These are phyloP conservation scores for Tromatobia lineatoria DNA, from an alignment of 2,888 invertebrate species.

Conservation along the genomic window DNA sequence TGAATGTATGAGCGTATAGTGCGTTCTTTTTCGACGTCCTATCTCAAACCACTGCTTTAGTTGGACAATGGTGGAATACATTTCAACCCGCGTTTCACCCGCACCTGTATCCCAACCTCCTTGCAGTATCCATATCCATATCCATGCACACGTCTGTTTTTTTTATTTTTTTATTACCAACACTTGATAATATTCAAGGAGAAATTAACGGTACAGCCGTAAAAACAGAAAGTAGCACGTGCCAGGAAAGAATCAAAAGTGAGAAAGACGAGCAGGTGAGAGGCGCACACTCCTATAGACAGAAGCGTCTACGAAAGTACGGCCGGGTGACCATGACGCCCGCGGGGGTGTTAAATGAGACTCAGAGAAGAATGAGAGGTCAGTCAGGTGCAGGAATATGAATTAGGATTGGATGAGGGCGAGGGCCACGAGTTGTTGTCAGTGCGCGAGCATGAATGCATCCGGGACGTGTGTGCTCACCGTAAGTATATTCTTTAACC, in stretches of 20 bases:
- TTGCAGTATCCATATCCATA: slow-evolving; percentile 32
- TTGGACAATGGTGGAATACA: slow-evolving; percentile 28
- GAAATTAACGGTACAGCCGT: slow-evolving; percentile 80
- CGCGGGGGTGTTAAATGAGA: slow-evolving; percentile 85
- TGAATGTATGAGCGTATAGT: neutral
- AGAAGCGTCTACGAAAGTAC: slow-evolving; percentile 50
- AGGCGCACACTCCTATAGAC: slow-evolving; percentile 50
- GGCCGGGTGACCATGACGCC: slow-evolving; percentile 74
- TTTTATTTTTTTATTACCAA: slow-evolving; percentile 32
- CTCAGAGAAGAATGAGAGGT: slow-evolving; percentile 80
- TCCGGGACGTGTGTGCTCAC: slow-evolving; percentile 23
- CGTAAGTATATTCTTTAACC: neutral
- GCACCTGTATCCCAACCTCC: slow-evolving; percentile 61
- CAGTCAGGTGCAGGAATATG: slow-evolving; percentile 85
- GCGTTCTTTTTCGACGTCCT: slow-evolving; percentile 2
- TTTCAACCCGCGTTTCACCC: slow-evolving; percentile 9
- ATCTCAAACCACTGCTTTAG: slow-evolving; percentile 8
- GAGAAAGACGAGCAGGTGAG: slow-evolving; percentile 68
- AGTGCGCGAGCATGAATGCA: slow-evolving; percentile 46
- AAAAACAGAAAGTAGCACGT: slow-evolving; percentile 73
- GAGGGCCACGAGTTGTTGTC: slow-evolving; percentile 14
- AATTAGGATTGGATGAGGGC: slow-evolving; percentile 69
- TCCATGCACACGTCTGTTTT: neutral
- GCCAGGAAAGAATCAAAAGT: slow-evolving; percentile 70
- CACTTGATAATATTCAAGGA: slow-evolving; percentile 82